phyloP scores from a whole-genome alignment of 2,113 vertebrate genomes.

The Suricata suricatta region DNA sequence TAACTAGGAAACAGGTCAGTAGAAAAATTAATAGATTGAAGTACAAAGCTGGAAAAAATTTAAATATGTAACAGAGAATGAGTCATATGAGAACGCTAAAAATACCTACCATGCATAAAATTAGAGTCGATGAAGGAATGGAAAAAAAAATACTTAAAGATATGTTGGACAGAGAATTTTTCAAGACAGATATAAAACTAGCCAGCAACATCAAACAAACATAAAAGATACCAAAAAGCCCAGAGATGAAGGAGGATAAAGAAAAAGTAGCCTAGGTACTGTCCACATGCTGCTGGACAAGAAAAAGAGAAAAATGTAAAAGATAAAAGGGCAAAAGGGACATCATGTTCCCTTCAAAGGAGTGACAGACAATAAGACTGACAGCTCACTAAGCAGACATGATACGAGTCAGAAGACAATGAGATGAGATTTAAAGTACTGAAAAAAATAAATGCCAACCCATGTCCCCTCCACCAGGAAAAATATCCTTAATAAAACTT shows the following conservation, averaged over 20 bases:
- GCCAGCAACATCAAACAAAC: neutral
- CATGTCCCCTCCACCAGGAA: neutral
- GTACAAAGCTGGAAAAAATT: neutral
- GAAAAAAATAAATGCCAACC: neutral
- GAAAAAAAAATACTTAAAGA: neutral
- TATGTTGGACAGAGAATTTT: neutral
- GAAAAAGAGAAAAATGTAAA: neutral
- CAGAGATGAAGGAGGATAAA: neutral
- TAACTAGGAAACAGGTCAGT: neutral
- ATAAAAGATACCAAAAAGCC: conserved; percentile 31
- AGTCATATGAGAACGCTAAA: neutral
- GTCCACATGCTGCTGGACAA: neutral
- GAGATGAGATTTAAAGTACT: neutral
- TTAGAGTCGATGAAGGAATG: neutral
- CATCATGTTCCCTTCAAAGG: neutral
- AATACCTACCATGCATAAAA: neutral
- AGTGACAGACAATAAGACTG: neutral
- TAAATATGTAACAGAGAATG: neutral
- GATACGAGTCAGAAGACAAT: neutral
- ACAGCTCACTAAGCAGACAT: neutral
- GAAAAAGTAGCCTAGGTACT: neutral
- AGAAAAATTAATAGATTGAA: conserved; percentile 11
- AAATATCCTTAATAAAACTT: neutral
- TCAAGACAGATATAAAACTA: neutral
- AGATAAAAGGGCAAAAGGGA: neutral